Base-by-base conservation (phyloP, 2,888 invertebrate genomes). In the Rutpela maculata region DNA sequence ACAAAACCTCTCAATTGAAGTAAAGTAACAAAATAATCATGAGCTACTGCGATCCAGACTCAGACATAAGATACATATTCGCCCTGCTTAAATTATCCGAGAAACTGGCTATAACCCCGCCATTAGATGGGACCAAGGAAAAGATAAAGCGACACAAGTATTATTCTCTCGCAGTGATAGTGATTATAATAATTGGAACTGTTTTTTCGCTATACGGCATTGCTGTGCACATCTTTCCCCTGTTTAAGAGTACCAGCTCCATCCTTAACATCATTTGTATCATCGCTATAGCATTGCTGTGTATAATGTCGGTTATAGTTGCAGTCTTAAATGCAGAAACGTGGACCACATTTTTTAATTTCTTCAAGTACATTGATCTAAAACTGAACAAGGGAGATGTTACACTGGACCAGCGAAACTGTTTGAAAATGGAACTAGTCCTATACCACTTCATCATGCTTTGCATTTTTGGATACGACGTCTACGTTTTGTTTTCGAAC, bases 311-410 rank as follows among this genome's bases (percentile, higher is more conserved):
- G 12, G 59, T 81, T 12, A 15, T 76, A 9, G 78, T 81, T 18
- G 69, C 78, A 17, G 56, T 71, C 19, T 69, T 79, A 18, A 81
- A 79, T 50, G 68, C 22, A 15, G 62, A 76, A 1, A 79, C 74
- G 2, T 81, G 81, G 81, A 78, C 76, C 22, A 76, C 50, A 10
- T 81, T 81, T 68, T n/a, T 81, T 15, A 71, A 76, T 15, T 43
- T 78, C 10, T 75, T 81, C n/a, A 65, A 22, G 19, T 69, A 70
- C 57, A 74, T 79, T 9, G 81, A 81, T 19, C 43, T 70, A 26
- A 81, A 78, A 55, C 57, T 81, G 56, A 78, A 74, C 22, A 63
- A 79, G 43, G 57, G 62, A 35, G 19, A 71, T 7, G 15, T 50
- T n/a, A 9, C 60, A 17, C 12, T 43, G 65, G 18, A 22, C 10